Evolutionary conservation across 2,797 vertebrate genomes (phyloP).

Genomic region (Thunnus albacares): DNA sequence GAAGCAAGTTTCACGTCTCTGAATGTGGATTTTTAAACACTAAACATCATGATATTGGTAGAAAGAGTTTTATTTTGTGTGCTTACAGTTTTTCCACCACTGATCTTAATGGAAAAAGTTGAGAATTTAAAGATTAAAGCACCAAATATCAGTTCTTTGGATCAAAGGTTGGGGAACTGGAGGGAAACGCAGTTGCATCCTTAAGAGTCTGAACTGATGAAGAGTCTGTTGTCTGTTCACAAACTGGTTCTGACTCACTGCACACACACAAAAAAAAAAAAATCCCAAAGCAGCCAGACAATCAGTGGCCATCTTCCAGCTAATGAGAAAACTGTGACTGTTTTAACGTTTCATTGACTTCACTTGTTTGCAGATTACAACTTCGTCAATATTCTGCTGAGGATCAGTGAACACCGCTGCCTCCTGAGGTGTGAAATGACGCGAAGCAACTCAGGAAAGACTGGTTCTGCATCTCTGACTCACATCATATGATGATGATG

Average conservation of each 20-base stretch:
- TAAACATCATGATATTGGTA: background rate
- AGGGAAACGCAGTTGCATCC: background rate
- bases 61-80: background rate
- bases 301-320: conserved; percentile 12
- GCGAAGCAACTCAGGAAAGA: no score
- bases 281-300: conserved; percentile 15
- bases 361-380: conserved; percentile 7
- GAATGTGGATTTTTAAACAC: no score
- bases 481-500: no score
- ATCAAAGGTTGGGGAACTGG: no score
- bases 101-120: background rate
- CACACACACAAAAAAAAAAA: background rate
- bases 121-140: background rate
- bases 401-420: background rate
- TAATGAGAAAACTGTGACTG: conserved; percentile 26
- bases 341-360: conserved; percentile 41
- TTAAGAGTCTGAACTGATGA: background rate
- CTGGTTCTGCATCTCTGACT: background rate
- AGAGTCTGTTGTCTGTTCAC: background rate
- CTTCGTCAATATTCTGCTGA: conserved; percentile 22
- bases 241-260: conserved; percentile 11
- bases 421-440: background rate
- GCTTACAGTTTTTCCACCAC: background rate
- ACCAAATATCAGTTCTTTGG: no score
- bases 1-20: no score